Evolutionary conservation across 1,140 invertebrate genomes (phyloP).

Genomic region (Drosophila ironensis): DNA sequence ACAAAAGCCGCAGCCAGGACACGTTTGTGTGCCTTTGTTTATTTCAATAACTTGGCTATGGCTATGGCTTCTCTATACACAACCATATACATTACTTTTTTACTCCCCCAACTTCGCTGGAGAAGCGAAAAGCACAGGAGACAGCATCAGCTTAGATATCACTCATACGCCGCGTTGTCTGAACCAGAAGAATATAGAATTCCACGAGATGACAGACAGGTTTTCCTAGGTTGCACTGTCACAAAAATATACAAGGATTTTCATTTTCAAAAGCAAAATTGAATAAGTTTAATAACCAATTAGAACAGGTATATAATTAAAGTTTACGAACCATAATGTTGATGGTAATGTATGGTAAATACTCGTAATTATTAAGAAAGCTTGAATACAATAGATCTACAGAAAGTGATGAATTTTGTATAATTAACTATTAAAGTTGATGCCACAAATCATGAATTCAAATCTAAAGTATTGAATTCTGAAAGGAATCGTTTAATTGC

Average conservation of each 20-base stretch:
- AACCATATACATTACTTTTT: constrained; percentile 1
- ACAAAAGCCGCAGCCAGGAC: constrained; percentile 36
- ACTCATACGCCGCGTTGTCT: constrained; percentile 68
- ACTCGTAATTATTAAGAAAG: too few species aligned
- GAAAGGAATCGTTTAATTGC: too few species aligned
- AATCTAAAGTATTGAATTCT: too few species aligned
- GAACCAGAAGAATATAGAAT: not conserved
- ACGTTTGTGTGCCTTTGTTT: constrained; percentile 57
- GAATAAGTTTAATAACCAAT: too few species aligned
- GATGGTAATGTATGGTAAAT: too few species aligned
- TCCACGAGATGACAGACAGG: not conserved
- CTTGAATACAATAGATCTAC: too few species aligned
- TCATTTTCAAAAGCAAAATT: too few species aligned
- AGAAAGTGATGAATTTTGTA: too few species aligned
- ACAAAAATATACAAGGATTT: not conserved
- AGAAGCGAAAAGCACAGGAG: constrained; percentile 1
- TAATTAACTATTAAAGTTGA: too few species aligned
- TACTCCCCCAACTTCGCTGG: not conserved
- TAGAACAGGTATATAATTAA: too few species aligned
- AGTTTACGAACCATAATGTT: too few species aligned
- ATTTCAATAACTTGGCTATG: constrained; percentile 70
- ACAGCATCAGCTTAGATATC: constrained; percentile 41
- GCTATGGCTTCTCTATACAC: not conserved
- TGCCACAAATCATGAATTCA: too few species aligned
- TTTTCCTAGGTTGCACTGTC: not conserved